Conservation (phyloP, 2,797 vertebrate species). For the Lepilemur ruficaudatus region DNA sequence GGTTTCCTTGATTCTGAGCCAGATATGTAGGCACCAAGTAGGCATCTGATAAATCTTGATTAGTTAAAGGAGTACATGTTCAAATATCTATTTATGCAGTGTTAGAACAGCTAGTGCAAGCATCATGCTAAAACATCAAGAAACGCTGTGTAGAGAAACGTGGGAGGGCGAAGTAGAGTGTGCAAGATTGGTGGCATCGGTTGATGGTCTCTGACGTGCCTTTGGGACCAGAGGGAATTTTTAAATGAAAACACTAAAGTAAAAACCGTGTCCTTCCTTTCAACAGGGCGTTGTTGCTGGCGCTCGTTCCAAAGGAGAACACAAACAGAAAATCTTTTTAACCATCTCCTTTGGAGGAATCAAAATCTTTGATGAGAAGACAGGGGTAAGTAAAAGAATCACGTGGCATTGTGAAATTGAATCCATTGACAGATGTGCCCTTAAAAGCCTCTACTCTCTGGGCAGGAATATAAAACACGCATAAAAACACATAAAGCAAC, state of each 20-base stretch:
- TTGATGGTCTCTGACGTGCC: constrained; percentile 36
- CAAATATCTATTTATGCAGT: neutral
- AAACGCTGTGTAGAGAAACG: neutral
- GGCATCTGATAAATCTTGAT: neutral
- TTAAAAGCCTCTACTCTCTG: constrained; percentile 54
- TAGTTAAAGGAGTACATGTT: neutral
- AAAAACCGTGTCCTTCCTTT: constrained; percentile 77
- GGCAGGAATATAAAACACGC: constrained; percentile 57
- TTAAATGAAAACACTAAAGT: constrained; percentile 61
- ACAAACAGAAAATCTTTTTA: constrained; percentile 99
- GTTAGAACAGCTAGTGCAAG: neutral
- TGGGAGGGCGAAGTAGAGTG: neutral
- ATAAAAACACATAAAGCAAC: constrained; percentile 55
- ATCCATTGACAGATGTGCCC: constrained; percentile 54
- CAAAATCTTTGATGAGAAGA: constrained; percentile 99
- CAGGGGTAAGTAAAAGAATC: constrained; percentile 91
- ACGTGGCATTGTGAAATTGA: constrained; percentile 2
- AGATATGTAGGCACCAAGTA: neutral
- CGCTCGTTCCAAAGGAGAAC: constrained; percentile 97
- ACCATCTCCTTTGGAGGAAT: constrained; percentile 99
- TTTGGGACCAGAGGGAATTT: constrained; percentile 47
- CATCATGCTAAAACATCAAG: neutral
- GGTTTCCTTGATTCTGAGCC: neutral
- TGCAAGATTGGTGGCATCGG: neutral
- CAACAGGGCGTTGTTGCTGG: constrained; percentile 94